Percentiles rank a stretch among this genome's conserved stretches.
Evolutionary conservation across 2,888 invertebrate genomes (phyloP).

Genomic region (Disparrhopalites patrizii): DNA sequence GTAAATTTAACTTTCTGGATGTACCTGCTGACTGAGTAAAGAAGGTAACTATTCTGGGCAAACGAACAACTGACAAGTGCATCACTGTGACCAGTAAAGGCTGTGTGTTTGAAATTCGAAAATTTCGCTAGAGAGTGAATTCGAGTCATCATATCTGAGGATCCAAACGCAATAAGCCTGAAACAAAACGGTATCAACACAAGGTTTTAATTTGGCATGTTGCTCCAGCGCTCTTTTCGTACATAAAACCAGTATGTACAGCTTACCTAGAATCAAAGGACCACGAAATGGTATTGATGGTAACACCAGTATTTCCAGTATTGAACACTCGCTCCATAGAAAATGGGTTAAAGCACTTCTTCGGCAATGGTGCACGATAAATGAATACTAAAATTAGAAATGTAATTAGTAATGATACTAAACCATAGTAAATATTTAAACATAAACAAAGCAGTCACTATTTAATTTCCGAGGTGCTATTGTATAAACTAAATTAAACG

Average conservation of each 20-base stretch:
- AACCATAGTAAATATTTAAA: background rate
- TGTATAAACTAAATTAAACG: too few species aligned
- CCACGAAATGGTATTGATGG: constrained; percentile 86
- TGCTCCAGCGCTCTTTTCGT: too few species aligned
- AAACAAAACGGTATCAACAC: background rate
- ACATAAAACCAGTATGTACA: too few species aligned
- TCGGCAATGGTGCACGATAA: constrained; percentile 78
- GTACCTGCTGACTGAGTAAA: constrained; percentile 68
- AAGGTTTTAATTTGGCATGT: constrained; percentile 32
- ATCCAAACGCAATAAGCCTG: constrained; percentile 77
- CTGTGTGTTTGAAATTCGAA: constrained; percentile 69
- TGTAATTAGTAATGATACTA: background rate
- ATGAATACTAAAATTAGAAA: constrained; percentile 62
- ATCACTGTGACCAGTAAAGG: constrained; percentile 80
- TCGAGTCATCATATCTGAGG: constrained; percentile 79
- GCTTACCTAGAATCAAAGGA: constrained; percentile 75
- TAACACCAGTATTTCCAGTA: constrained; percentile 67
- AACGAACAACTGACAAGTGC: constrained; percentile 82
- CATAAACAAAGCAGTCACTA: background rate
- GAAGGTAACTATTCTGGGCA: constrained; percentile 76
- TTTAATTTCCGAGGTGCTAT: background rate
- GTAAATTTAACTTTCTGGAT: constrained; percentile 9
- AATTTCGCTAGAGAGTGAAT: constrained; percentile 73
- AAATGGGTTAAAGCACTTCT: constrained; percentile 85
- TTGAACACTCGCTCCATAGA: constrained; percentile 75